Evolutionary conservation across 2,888 invertebrate genomes (phyloP).

Genomic region (Phrixothrix hirtus): DNA sequence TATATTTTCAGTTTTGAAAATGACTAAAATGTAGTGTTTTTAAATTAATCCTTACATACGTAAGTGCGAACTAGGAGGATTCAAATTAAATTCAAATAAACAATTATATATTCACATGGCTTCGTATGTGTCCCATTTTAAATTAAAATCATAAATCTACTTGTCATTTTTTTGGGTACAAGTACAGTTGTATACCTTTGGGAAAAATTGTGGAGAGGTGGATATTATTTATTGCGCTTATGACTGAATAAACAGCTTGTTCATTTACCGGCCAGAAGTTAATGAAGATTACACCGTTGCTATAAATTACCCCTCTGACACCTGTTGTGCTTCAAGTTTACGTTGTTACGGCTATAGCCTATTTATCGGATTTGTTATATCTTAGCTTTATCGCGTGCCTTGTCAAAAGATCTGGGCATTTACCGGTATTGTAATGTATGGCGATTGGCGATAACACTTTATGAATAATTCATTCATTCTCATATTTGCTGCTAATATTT

Average conservation of each 20-base stretch:
- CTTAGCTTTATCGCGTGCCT: slow-evolving; percentile 33
- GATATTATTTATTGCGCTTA: slow-evolving; percentile 39
- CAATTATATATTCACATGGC: no score
- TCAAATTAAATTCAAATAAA: no score
- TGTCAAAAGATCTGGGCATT: slow-evolving; percentile 33
- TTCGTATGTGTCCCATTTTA: no score
- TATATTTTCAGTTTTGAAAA: no score
- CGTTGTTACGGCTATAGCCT: slow-evolving; percentile 15
- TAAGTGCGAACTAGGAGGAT: no score
- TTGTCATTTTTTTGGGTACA: no score
- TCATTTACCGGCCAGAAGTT: slow-evolving; percentile 39
- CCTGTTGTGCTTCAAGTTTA: slow-evolving; percentile 37
- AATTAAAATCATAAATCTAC: no score
- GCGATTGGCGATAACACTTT: slow-evolving; percentile 27
- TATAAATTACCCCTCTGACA: slow-evolving; percentile 41
- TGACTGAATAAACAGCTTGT: slow-evolving; percentile 39
- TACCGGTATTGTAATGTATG: slow-evolving; percentile 32
- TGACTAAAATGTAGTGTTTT: no score
- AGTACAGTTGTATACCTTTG: slow-evolving; percentile 11
- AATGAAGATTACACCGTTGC: slow-evolving; percentile 41
- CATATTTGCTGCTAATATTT: slow-evolving; percentile 41
- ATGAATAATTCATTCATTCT: slow-evolving; percentile 40
- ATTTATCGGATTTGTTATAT: slow-evolving; percentile 29
- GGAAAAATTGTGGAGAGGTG: slow-evolving; percentile 25
- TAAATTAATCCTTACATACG: no score